A percentile compares a stretch with the other conserved stretches of the same genome.
Conservation (phyloP, 2,113 vertebrate genomes). For the Dipodomys ordii region DNA sequence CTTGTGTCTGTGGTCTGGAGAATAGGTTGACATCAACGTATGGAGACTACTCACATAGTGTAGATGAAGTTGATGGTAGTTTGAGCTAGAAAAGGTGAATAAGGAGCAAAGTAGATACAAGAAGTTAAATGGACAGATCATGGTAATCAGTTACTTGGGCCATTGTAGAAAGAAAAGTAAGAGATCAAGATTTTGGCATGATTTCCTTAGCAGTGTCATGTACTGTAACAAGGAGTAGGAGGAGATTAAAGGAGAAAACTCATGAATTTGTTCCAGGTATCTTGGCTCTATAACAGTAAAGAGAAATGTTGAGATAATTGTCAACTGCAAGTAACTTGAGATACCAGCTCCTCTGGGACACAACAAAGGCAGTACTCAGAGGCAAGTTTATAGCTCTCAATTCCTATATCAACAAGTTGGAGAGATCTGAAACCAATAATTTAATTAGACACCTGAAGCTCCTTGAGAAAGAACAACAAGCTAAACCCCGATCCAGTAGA, state of each 20-base stretch:
- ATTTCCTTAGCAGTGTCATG: not conserved
- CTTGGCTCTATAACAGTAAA: not conserved
- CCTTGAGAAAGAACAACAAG: too few species aligned
- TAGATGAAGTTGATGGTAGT: not conserved
- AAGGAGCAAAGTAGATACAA: not conserved
- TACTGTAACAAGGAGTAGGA: not conserved
- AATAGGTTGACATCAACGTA: not conserved
- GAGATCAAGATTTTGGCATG: not conserved
- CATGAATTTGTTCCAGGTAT: not conserved
- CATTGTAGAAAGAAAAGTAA: not conserved
- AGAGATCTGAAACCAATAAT: too few species aligned
- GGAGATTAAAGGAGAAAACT: not conserved
- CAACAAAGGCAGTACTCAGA: too few species aligned
- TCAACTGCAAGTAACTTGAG: not conserved
- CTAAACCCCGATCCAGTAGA: too few species aligned
- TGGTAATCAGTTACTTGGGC: not conserved
- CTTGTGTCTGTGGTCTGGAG: not conserved
- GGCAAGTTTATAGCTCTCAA: too few species aligned
- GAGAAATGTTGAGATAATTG: not conserved
- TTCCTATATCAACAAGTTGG: too few species aligned
- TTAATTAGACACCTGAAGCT: too few species aligned
- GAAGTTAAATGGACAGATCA: not conserved
- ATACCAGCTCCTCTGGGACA: too few species aligned
- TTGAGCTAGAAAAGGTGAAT: not conserved
- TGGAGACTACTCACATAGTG: not conserved